phyloP scores from a whole-genome alignment of 2,888 invertebrate genomes.

The Andrena praecox region DNA sequence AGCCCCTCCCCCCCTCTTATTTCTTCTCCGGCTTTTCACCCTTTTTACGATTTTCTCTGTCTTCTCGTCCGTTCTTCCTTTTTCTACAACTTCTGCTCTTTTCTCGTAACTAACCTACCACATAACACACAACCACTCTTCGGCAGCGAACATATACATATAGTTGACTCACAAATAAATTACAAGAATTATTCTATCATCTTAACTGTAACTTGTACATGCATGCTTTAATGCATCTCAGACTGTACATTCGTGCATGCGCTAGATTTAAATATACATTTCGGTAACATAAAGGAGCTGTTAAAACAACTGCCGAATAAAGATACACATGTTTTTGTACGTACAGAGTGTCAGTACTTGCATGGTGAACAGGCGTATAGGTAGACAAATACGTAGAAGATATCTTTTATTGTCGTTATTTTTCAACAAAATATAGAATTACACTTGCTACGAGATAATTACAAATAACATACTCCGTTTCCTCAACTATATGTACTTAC shows the following conservation, averaged over 20 bases:
- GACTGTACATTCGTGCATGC: too few species aligned
- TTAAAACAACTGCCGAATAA: too few species aligned
- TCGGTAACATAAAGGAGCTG: too few species aligned
- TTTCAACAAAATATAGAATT: not conserved
- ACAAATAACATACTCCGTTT: not conserved
- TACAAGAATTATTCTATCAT: too few species aligned
- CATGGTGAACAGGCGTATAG: not conserved
- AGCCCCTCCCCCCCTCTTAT: conserved; percentile 18
- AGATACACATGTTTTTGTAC: too few species aligned
- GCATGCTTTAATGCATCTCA: too few species aligned
- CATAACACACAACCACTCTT: not conserved
- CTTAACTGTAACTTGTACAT: too few species aligned
- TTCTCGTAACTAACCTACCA: conserved; percentile 16
- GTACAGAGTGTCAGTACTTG: not conserved
- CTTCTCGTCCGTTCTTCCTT: not conserved
- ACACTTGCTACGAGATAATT: not conserved
- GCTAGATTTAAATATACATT: too few species aligned
- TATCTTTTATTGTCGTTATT: not conserved
- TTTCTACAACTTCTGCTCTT: not conserved
- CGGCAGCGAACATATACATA: too few species aligned
- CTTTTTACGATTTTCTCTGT: conserved; percentile 2
- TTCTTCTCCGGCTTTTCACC: not conserved
- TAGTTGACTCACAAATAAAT: too few species aligned
- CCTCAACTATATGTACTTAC: too few species aligned
- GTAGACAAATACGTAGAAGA: not conserved